Conservation (phyloP, 1,140 invertebrate genomes). For the Wiebesia pumilae region DNA sequence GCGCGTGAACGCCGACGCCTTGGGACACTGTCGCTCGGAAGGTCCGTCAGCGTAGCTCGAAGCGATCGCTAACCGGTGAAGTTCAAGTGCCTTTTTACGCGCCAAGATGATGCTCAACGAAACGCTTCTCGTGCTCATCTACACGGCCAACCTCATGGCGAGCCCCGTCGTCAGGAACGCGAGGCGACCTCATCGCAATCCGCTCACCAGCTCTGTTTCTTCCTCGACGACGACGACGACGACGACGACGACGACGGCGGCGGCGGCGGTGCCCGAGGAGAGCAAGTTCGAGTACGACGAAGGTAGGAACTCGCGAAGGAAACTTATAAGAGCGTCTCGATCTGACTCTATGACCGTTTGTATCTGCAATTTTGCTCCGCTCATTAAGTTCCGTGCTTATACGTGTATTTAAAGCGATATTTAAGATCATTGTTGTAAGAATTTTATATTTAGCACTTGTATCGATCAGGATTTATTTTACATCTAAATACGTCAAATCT, state of each 20-base stretch:
- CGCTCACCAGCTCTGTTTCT: constrained; percentile 59
- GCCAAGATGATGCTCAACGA: constrained; percentile 68
- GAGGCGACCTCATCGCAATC: not conserved
- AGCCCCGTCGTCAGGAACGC: not conserved
- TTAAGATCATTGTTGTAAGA: too few species aligned
- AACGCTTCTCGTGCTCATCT: constrained; percentile 66
- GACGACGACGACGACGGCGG: constrained; percentile 61
- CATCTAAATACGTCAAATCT: too few species aligned
- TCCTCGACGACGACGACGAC: constrained; percentile 44
- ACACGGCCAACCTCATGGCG: constrained; percentile 66
- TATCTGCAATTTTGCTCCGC: too few species aligned
- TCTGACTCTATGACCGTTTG: too few species aligned
- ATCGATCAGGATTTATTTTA: too few species aligned
- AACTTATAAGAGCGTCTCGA: too few species aligned
- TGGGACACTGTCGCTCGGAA: not conserved
- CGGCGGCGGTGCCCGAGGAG: constrained; percentile 58
- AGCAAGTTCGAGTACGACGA: constrained; percentile 69
- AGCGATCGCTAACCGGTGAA: not conserved
- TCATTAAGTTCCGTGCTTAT: too few species aligned
- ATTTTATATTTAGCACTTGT: too few species aligned
- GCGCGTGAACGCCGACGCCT: not conserved
- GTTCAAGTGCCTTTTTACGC: not conserved
- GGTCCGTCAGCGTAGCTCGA: not conserved
- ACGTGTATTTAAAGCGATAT: too few species aligned
- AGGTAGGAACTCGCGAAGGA: constrained; percentile 62